Percentiles rank a stretch among this genome's conserved stretches.
phyloP scores from a whole-genome alignment of 2,113 vertebrate species.

The Nematolebias whitei region DNA sequence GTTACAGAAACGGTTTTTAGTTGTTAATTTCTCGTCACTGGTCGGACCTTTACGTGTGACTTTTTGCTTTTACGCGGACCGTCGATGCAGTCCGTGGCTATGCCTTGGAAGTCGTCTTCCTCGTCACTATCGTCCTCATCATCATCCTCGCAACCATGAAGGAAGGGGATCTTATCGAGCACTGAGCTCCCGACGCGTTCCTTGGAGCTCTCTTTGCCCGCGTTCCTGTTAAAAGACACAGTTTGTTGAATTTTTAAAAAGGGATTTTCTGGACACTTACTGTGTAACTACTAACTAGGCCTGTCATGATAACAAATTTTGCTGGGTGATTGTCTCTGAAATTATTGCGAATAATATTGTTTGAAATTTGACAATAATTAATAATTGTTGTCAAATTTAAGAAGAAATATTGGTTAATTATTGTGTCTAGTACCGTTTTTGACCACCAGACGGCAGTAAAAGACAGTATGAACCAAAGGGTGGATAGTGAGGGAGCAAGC shows the following conservation, averaged over 20 bases:
- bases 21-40: not conserved
- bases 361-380: too few species aligned
- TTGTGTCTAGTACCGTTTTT: too few species aligned
- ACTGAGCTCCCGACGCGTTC: slow-evolving; percentile 79
- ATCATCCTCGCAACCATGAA: slow-evolving; percentile 86
- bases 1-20: not conserved
- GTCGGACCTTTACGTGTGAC: slow-evolving; percentile 76
- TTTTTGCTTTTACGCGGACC: slow-evolving; percentile 85
- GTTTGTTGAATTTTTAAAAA: slow-evolving; percentile 11
- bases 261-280: not conserved
- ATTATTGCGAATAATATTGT: too few species aligned
- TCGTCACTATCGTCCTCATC: slow-evolving; percentile 93
- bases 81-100: slow-evolving; percentile 81
- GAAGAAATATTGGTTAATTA: too few species aligned
- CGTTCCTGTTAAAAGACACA: slow-evolving; percentile 78
- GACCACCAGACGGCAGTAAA: too few species aligned
- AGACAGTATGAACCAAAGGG: too few species aligned
- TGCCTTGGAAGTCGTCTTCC: slow-evolving; percentile 87
- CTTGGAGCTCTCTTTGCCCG: slow-evolving; percentile 83
- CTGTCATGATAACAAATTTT: too few species aligned
- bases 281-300: too few species aligned
- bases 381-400: too few species aligned
- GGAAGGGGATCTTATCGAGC: slow-evolving; percentile 88
- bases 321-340: too few species aligned
- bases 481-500: too few species aligned